phyloP scores from a whole-genome alignment of 2,888 invertebrate genomes.

The Rhynchonema sp. region DNA sequence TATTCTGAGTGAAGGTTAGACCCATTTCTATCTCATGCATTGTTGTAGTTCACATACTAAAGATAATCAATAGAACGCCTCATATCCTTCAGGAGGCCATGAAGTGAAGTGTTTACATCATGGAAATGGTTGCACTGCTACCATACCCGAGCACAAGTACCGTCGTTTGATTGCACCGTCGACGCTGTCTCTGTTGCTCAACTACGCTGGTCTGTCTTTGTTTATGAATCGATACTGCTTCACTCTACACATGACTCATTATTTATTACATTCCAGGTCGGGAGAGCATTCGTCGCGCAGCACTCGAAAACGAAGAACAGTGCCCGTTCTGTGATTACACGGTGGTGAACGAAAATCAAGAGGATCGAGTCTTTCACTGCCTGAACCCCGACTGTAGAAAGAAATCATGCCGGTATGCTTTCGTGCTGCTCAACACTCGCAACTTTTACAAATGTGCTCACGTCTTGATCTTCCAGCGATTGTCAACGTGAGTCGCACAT shows the following conservation, averaged over 20 bases:
- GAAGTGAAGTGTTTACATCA: neutral
- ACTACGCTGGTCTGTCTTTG: neutral
- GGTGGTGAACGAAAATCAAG: neutral
- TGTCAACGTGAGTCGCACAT: too few species aligned
- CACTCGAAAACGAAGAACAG: neutral
- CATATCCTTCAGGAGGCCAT: neutral
- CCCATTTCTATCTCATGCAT: too few species aligned
- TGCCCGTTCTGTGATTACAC: neutral
- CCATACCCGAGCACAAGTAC: neutral
- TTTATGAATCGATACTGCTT: too few species aligned
- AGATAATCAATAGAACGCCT: too few species aligned
- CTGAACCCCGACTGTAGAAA: neutral
- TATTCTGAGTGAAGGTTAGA: neutral
- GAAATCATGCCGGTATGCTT: neutral
- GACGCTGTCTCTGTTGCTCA: neutral
- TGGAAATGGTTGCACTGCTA: neutral
- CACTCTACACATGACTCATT: too few species aligned
- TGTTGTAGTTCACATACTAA: too few species aligned
- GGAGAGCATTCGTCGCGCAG: neutral
- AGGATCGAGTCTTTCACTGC: neutral
- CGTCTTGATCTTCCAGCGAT: too few species aligned
- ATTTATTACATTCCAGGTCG: too few species aligned
- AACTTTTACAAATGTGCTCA: too few species aligned
- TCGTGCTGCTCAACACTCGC: too few species aligned
- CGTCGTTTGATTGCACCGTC: neutral